Conservation (phyloP, 2,113 vertebrate genomes). For the Bettongia penicillata region DNA sequence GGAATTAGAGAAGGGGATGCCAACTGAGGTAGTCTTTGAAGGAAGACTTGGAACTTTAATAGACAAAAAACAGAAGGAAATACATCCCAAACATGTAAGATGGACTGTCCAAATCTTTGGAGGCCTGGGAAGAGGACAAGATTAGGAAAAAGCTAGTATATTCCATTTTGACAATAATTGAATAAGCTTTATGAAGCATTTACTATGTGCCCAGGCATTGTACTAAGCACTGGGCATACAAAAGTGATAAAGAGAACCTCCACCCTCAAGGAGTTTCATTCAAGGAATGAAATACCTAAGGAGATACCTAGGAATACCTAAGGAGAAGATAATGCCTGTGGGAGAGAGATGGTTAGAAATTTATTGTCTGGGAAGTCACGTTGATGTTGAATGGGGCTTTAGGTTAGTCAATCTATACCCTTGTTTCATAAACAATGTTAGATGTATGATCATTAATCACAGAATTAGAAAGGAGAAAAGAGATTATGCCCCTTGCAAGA, state of each 20-base stretch:
- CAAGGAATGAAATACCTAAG: no score
- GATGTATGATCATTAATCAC: background rate
- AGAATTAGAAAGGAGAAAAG: background rate
- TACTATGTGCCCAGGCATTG: no score
- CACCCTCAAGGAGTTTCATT: background rate
- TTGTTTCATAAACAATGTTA: background rate
- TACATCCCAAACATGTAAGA: background rate
- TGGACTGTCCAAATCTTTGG: background rate
- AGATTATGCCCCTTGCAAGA: background rate
- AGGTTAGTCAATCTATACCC: background rate
- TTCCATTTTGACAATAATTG: background rate
- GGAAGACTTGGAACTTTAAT: background rate
- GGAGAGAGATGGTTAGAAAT: background rate
- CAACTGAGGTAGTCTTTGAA: background rate
- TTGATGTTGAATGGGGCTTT: background rate
- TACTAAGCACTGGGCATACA: background rate
- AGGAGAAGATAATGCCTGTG: background rate
- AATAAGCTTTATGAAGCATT: background rate
- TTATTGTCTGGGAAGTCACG: background rate
- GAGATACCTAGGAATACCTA: no score
- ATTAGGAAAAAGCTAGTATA: background rate
- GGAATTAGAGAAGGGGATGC: background rate
- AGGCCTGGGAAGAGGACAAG: background rate
- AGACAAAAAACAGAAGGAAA: background rate
- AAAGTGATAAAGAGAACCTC: background rate